A percentile compares a stretch with the other conserved stretches of the same genome.
These are phyloP conservation scores for Agrilus mali DNA, from an alignment of 2,888 invertebrate genomes.

Conservation along the genomic window DNA sequence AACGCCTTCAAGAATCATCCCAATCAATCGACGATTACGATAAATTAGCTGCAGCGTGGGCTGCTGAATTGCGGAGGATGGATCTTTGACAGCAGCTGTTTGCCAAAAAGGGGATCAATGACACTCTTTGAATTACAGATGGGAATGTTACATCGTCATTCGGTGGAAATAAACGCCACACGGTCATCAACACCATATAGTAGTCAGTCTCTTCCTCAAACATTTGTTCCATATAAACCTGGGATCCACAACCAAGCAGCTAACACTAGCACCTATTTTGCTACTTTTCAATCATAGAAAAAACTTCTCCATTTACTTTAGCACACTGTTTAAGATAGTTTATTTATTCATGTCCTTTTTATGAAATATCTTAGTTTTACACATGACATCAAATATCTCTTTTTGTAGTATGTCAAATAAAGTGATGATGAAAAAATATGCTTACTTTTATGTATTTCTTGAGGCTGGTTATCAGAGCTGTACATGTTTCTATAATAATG, in stretches of 20 bases:
- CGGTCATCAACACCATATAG: constrained; percentile 7
- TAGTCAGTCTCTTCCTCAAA: background rate
- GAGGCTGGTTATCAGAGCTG: constrained; percentile 8
- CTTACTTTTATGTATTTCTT: constrained; percentile 10
- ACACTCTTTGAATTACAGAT: constrained; percentile 35
- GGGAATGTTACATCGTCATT: constrained; percentile 32
- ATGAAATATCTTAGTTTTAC: no score
- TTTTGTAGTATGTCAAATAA: background rate
- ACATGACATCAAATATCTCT: background rate
- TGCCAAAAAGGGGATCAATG: constrained; percentile 34
- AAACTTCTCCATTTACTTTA: background rate
- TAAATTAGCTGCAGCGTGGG: constrained; percentile 32
- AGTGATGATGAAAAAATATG: background rate
- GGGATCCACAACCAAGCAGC: no score
- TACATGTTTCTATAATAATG: constrained; percentile 14
- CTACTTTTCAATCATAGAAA: background rate
- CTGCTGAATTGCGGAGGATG: constrained; percentile 33
- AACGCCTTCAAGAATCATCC: constrained; percentile 5
- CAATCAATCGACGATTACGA: constrained; percentile 28
- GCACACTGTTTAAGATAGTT: no score
- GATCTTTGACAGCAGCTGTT: constrained; percentile 32
- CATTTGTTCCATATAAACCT: no score
- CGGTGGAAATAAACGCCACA: constrained; percentile 17
- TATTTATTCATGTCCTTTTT: no score
- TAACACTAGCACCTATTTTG: no score